These are phyloP conservation scores for Chymomyza caudatula DNA, from an alignment of 2,888 invertebrate species.

Conservation along the genomic window DNA sequence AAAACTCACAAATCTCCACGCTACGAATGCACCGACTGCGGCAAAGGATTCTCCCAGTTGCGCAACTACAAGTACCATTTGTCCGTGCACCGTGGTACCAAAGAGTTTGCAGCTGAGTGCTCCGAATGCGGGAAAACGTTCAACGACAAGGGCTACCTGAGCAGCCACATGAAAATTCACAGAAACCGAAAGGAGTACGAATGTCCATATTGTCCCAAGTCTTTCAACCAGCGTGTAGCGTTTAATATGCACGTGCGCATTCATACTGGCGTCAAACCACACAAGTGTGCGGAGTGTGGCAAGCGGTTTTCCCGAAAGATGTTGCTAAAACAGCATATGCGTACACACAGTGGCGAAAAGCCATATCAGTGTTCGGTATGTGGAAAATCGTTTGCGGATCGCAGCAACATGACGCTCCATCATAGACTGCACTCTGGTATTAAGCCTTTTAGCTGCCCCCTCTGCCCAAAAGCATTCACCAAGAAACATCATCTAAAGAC, in stretches of 20 bases:
- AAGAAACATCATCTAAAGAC: conserved; percentile 92
- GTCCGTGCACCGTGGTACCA: conserved; percentile 89
- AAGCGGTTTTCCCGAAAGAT: conserved; percentile 91
- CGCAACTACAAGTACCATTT: conserved; percentile 91
- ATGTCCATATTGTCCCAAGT: conserved; percentile 88
- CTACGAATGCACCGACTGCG: conserved; percentile 87
- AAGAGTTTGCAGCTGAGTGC: conserved; percentile 86
- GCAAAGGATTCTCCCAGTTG: conserved; percentile 89
- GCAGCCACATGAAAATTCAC: conserved; percentile 92
- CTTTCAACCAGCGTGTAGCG: conserved; percentile 91
- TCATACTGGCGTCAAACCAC: conserved; percentile 89
- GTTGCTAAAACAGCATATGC: conserved; percentile 89
- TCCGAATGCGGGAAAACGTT: conserved; percentile 89
- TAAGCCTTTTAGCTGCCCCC: conserved; percentile 84
- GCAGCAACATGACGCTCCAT: conserved; percentile 91
- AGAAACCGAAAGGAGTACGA: conserved; percentile 89
- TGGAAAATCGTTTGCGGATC: conserved; percentile 89
- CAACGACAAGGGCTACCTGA: conserved; percentile 89
- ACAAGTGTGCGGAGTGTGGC: conserved; percentile 86
- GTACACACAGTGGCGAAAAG: conserved; percentile 89
- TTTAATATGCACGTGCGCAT: conserved; percentile 93
- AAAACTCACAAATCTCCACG: conserved; percentile 78
- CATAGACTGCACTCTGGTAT: conserved; percentile 88
- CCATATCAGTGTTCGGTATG: conserved; percentile 89
- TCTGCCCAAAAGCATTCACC: conserved; percentile 85